Evolutionary conservation across 2,888 invertebrate genomes (phyloP).

Genomic region (Nymphalis c-album): DNA sequence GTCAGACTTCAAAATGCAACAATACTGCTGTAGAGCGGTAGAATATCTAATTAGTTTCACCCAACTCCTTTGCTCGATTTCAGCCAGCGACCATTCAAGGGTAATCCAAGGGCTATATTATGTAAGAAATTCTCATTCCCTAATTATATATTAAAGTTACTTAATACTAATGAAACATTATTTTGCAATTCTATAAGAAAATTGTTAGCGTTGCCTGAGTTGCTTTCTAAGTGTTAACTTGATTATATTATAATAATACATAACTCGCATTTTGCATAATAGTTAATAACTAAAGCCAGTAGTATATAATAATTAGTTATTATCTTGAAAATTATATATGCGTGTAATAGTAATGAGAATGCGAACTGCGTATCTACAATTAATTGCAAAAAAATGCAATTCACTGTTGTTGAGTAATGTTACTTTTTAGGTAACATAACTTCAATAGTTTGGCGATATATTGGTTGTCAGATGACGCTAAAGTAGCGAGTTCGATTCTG

Average conservation of each 20-base stretch:
- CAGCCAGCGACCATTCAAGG: too few relatives aligned
- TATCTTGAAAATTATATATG: conserved; percentile 6
- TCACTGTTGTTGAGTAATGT: neutral
- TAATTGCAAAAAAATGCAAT: neutral
- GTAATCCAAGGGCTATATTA: too few relatives aligned
- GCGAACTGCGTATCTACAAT: neutral
- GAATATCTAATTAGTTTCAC: too few relatives aligned
- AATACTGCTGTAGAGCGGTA: too few relatives aligned
- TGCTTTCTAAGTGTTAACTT: conserved; percentile 4
- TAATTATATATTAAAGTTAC: neutral
- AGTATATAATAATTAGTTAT: conserved; percentile 3
- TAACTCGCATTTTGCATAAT: conserved; percentile 4
- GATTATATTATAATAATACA: conserved; percentile 5
- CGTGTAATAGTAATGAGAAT: conserved; percentile 4
- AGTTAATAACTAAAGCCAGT: neutral
- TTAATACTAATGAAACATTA: neutral
- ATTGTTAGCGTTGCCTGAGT: neutral
- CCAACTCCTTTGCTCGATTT: too few relatives aligned
- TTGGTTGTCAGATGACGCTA: too few relatives aligned
- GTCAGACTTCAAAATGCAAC: too few relatives aligned
- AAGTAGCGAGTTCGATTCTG: too few relatives aligned
- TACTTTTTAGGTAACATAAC: neutral
- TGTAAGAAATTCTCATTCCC: too few relatives aligned
- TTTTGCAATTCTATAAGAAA: conserved; percentile 1
- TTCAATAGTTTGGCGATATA: too few relatives aligned